phyloP scores from a whole-genome alignment of 1,140 invertebrate species.

The Drosophila trapezifrons region DNA sequence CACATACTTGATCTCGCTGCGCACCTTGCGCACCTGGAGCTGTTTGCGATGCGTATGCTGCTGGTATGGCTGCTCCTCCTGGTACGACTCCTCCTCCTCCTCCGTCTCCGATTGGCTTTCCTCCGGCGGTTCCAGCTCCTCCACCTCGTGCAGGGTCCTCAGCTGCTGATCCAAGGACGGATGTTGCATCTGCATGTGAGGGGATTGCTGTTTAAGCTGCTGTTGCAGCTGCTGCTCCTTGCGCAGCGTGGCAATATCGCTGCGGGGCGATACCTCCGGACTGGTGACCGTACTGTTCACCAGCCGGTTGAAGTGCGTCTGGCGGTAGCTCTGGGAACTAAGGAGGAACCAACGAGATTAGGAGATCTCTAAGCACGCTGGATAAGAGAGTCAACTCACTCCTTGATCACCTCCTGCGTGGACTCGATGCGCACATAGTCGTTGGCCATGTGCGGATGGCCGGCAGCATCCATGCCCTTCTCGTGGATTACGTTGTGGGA shows the following conservation, averaged over 20 bases:
- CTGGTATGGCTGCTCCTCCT: conserved; percentile 16
- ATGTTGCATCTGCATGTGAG: conserved; percentile 2
- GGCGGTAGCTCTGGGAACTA: conserved; percentile 44
- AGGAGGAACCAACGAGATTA: background rate
- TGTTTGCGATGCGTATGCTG: conserved; percentile 37
- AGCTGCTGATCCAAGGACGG: conserved; percentile 6
- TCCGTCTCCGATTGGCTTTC: conserved; percentile 18
- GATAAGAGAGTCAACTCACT: conserved; percentile 43
- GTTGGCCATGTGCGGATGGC: conserved; percentile 28
- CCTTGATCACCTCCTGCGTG: conserved; percentile 58
- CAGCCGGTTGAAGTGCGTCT: conserved; percentile 32
- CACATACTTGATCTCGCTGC: conserved; percentile 79
- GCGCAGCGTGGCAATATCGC: conserved; percentile 52
- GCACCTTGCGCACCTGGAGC: conserved; percentile 75
- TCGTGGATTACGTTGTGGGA: conserved; percentile 20
- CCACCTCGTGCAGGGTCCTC: conserved; percentile 16
- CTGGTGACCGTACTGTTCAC: conserved; percentile 63
- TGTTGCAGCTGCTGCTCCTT: conserved; percentile 46
- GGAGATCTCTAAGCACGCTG: background rate
- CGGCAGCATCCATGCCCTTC: conserved; percentile 14
- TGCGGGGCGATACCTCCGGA: conserved; percentile 52
- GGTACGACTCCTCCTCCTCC: background rate
- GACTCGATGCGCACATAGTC: conserved; percentile 64
- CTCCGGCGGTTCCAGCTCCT: background rate
- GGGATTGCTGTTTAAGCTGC: conserved; percentile 4